Evolutionary conservation across 2,888 invertebrate species (phyloP).

Genomic region (Patella pellucida): DNA sequence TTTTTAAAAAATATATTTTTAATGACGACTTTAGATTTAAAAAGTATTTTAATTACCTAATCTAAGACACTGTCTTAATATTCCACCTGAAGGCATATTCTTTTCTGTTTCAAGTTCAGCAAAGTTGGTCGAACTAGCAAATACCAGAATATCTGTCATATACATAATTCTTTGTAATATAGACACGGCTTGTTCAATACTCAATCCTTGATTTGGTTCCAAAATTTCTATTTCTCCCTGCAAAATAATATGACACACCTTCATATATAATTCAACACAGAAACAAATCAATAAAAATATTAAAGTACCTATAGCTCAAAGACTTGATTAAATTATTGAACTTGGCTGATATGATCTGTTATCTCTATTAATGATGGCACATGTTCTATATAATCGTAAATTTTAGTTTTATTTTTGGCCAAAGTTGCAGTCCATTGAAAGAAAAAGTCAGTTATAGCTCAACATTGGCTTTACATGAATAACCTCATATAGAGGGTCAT

Average conservation of each 20-base stretch:
- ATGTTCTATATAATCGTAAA: not conserved
- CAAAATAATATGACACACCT: not conserved
- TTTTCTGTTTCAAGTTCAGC: conserved; percentile 98
- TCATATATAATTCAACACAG: not conserved
- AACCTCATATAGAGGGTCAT: too few species aligned
- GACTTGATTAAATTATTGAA: too few species aligned
- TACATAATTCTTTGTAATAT: conserved; percentile 98
- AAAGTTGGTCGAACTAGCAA: conserved; percentile 97
- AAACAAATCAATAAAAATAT: too few species aligned
- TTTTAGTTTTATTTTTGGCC: too few species aligned
- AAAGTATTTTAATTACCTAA: conserved; percentile 72
- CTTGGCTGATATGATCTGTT: too few species aligned
- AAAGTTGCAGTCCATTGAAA: too few species aligned
- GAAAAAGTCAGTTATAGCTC: too few species aligned
- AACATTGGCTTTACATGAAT: too few species aligned
- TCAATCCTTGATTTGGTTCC: conserved; percentile 98
- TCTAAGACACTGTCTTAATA: conserved; percentile 94
- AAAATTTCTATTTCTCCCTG: conserved; percentile 98
- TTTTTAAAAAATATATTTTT: not conserved
- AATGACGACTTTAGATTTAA: not conserved
- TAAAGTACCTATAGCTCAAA: too few species aligned
- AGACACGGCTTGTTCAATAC: conserved; percentile 96
- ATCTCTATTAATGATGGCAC: not conserved
- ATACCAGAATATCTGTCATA: conserved; percentile 98
- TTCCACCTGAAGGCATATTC: conserved; percentile 99